Conservation (phyloP, 2,113 vertebrate genomes). For the Empidonax traillii region DNA sequence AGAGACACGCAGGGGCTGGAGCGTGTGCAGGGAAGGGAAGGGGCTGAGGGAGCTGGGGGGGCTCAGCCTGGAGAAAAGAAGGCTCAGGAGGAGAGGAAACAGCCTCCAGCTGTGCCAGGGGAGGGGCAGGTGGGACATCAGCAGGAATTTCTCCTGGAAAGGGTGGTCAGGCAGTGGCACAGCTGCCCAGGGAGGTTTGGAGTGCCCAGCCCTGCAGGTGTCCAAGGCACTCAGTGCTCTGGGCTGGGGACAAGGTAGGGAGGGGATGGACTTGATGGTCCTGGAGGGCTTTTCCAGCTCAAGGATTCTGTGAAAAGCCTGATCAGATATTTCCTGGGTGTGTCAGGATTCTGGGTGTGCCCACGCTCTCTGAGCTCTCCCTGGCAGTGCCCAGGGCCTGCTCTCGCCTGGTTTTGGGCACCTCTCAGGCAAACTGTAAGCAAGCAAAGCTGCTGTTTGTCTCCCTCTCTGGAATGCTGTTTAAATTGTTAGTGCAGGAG, state of each 20-base stretch:
- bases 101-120: neutral
- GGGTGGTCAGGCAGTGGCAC: neutral
- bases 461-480: neutral
- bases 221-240: neutral
- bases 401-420: neutral
- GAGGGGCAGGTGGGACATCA: neutral
- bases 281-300: neutral
- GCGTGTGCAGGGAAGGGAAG: neutral
- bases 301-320: neutral
- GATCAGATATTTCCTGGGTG: fast-evolving
- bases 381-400: fast-evolving
- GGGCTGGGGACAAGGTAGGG: neutral
- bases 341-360: neutral
- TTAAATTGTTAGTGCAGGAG: fast-evolving
- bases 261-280: neutral
- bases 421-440: neutral
- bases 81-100: neutral
- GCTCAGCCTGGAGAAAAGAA: neutral
- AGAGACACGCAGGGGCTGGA: neutral
- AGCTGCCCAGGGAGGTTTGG: neutral
- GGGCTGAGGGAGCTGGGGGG: neutral
- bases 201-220: neutral
- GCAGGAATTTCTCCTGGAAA: neutral
- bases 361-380: neutral
- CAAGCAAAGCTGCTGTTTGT: neutral